phyloP scores from a whole-genome alignment of 2,113 vertebrate genomes.

The Bettongia penicillata region DNA sequence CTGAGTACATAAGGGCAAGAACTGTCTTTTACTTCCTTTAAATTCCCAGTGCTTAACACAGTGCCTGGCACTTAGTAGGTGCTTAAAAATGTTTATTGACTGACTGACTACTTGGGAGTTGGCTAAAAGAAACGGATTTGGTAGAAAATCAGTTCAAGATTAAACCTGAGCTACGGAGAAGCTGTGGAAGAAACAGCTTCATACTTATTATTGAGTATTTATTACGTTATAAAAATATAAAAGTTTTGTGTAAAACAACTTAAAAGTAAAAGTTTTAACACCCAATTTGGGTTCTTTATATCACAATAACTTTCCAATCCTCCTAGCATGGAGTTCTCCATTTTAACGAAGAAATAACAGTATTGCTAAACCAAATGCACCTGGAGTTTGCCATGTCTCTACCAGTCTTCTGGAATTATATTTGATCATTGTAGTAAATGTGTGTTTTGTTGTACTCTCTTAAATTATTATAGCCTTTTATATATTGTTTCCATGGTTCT shows the following conservation, averaged over 20 bases:
- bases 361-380: not conserved
- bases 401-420: not conserved
- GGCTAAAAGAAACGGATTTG: not conserved
- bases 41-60: not conserved
- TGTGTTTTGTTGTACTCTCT: not conserved
- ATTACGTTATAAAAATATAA: not conserved
- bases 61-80: not conserved
- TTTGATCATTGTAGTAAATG: not conserved
- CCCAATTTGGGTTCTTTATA: not conserved
- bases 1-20: not conserved
- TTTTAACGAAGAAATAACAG: not conserved
- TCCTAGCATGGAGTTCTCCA: not conserved
- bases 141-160: not conserved
- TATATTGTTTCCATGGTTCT: not conserved
- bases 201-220: not conserved
- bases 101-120: not conserved
- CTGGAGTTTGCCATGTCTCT: not conserved
- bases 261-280: not conserved
- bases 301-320: not conserved
- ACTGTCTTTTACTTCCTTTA: not conserved
- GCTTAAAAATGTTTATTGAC: not conserved
- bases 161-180: not conserved
- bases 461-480: not conserved
- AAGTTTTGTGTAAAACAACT: not conserved
- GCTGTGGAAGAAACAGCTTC: not conserved